Evolutionary conservation across 2,888 invertebrate species (phyloP).

Genomic region (Cerastis rubricosa): DNA sequence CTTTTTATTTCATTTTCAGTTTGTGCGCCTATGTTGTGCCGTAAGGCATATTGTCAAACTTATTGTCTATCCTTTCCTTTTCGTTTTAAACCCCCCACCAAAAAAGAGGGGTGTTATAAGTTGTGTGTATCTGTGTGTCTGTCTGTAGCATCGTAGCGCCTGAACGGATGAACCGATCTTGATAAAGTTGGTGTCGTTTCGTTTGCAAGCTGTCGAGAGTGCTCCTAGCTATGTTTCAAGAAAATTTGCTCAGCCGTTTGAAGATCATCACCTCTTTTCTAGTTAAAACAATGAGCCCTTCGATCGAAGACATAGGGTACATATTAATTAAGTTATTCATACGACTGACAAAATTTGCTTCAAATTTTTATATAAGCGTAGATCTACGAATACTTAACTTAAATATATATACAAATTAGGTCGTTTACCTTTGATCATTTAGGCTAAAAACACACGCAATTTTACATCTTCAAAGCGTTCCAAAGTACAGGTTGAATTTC

Average conservation of each 20-base stretch:
- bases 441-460: conserved; percentile 54
- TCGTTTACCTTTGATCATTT: conserved; percentile 60
- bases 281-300: background rate
- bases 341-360: background rate
- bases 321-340: conserved; percentile 25
- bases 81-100: no score
- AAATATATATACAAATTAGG: conserved; percentile 52
- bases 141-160: no score
- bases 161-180: no score
- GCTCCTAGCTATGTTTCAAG: no score
- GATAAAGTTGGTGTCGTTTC: no score
- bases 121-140: no score
- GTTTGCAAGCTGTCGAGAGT: no score
- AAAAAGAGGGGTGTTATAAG: no score
- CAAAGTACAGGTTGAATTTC: conserved; percentile 65
- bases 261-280: no score
- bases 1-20: background rate
- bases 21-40: background rate
- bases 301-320: background rate
- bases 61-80: background rate
- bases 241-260: no score
- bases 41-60: background rate
- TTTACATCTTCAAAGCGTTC: conserved; percentile 67
- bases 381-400: conserved; percentile 30
- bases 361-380: conserved; percentile 17